These are phyloP conservation scores for Diachasmimorpha longicaudata DNA, from an alignment of 1,140 invertebrate species.

Conservation along the genomic window DNA sequence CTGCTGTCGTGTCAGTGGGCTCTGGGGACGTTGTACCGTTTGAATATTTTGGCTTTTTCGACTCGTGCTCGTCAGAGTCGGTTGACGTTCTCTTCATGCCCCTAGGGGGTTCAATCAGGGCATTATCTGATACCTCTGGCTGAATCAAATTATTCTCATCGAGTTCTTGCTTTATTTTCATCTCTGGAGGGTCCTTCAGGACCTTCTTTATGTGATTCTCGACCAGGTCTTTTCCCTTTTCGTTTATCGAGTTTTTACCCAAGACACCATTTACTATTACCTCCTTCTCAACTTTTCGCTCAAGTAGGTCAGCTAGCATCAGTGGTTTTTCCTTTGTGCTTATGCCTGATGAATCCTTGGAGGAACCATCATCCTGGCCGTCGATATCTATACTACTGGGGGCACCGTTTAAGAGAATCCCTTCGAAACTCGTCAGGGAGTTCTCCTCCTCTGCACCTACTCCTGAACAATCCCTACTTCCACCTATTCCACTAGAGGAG, in stretches of 20 bases:
- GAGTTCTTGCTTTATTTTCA: slow-evolving; percentile 43
- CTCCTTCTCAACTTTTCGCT: slow-evolving; percentile 69
- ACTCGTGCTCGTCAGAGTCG: slow-evolving; percentile 54
- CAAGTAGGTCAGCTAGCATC: slow-evolving; percentile 74
- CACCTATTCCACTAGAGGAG: slow-evolving; percentile 65
- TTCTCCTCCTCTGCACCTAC: slow-evolving; percentile 67
- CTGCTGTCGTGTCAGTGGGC: slow-evolving; percentile 53
- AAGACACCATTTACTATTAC: slow-evolving; percentile 68
- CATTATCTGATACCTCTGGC: slow-evolving; percentile 51
- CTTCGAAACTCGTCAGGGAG: slow-evolving; percentile 70
- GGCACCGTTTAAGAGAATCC: slow-evolving; percentile 66
- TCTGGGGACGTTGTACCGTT: slow-evolving; percentile 62
- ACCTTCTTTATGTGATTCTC: slow-evolving; percentile 69
- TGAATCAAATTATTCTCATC: slow-evolving; percentile 38
- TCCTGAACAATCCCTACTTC: slow-evolving; percentile 57
- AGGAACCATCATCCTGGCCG: slow-evolving; percentile 64
- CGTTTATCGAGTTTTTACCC: slow-evolving; percentile 68
- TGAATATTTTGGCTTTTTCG: slow-evolving; percentile 63
- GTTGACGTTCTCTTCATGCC: slow-evolving; percentile 58
- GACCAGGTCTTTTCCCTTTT: slow-evolving; percentile 69
- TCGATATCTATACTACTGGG: slow-evolving; percentile 65
- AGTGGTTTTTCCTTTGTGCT: slow-evolving; percentile 59
- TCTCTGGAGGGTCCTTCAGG: slow-evolving; percentile 56
- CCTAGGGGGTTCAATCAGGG: slow-evolving; percentile 51
- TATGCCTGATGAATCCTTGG: slow-evolving; percentile 62